phyloP scores from a whole-genome alignment of 2,888 invertebrate species.

The Apotomis capreana region DNA sequence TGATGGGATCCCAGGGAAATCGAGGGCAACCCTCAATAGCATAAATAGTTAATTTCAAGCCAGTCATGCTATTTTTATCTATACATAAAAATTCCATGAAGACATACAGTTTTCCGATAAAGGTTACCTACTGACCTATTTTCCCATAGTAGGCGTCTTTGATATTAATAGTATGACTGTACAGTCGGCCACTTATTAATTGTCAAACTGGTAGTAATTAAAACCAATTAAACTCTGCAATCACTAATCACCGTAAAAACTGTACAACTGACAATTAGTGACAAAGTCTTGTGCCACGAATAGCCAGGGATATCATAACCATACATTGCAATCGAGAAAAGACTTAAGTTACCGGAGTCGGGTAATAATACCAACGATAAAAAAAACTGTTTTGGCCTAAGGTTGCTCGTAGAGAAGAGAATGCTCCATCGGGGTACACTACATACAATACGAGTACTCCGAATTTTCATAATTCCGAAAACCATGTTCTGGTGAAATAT shows the following conservation, averaged over 20 bases:
- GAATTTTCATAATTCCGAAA: no score
- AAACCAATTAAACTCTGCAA: neutral
- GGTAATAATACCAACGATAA: no score
- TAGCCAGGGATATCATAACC: neutral
- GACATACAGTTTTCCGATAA: neutral
- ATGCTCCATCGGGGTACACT: no score
- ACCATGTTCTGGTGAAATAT: no score
- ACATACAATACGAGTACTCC: no score
- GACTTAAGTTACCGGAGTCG: no score
- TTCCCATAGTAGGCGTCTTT: neutral
- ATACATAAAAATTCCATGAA: slow-evolving; percentile 11
- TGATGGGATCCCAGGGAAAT: no score
- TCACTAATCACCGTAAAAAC: slow-evolving; percentile 2
- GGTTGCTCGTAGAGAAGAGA: no score
- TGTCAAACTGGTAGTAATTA: slow-evolving; percentile 14
- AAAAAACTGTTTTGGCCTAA: no score
- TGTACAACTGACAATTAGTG: neutral
- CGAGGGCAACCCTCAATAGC: no score
- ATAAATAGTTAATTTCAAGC: neutral
- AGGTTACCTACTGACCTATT: slow-evolving; percentile 28
- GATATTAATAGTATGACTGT: slow-evolving; percentile 9
- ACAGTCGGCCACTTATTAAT: slow-evolving; percentile 6
- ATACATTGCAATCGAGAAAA: no score
- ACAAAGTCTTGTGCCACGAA: neutral
- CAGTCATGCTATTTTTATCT: neutral